A percentile compares a stretch with the other conserved stretches of the same genome.
These are phyloP conservation scores for Cydia splendana DNA, from an alignment of 1,140 invertebrate species.

Conservation along the genomic window DNA sequence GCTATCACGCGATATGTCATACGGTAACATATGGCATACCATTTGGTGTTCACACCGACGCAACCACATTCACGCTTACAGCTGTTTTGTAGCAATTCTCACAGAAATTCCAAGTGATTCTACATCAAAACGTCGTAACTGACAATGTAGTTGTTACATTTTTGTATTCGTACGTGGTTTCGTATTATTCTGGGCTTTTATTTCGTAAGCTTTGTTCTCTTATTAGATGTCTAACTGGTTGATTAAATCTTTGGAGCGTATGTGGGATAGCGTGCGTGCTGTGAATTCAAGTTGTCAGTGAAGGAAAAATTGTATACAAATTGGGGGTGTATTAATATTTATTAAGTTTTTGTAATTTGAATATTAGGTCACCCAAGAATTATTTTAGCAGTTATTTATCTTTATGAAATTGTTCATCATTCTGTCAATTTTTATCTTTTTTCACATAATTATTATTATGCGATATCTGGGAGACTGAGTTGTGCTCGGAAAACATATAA, in stretches of 20 bases:
- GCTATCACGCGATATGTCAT: constrained; percentile 39
- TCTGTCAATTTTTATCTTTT: too few relatives aligned
- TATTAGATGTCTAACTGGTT: constrained; percentile 31
- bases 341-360: not conserved
- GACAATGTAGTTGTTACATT: not conserved
- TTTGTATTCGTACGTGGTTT: not conserved
- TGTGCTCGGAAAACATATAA: too few relatives aligned
- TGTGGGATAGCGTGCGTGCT: constrained; percentile 6
- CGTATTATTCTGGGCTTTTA: constrained; percentile 19
- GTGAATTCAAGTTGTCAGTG: not conserved
- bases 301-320: not conserved
- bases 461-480: too few relatives aligned
- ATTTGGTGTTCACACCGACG: not conserved
- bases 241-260: constrained; percentile 29
- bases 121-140: not conserved
- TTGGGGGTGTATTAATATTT: not conserved
- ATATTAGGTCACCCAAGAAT: too few relatives aligned
- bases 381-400: too few relatives aligned
- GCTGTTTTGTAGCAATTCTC: not conserved
- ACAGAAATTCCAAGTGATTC: not conserved
- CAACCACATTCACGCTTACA: not conserved
- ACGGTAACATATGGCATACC: constrained; percentile 20
- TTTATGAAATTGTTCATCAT: too few relatives aligned
- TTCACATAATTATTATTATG: too few relatives aligned
- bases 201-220: constrained; percentile 25